A percentile compares a stretch with the other conserved stretches of the same genome.
Evolutionary conservation across 2,797 vertebrate genomes (phyloP).

Genomic region (Ctenochaetus hawaiiensis): DNA sequence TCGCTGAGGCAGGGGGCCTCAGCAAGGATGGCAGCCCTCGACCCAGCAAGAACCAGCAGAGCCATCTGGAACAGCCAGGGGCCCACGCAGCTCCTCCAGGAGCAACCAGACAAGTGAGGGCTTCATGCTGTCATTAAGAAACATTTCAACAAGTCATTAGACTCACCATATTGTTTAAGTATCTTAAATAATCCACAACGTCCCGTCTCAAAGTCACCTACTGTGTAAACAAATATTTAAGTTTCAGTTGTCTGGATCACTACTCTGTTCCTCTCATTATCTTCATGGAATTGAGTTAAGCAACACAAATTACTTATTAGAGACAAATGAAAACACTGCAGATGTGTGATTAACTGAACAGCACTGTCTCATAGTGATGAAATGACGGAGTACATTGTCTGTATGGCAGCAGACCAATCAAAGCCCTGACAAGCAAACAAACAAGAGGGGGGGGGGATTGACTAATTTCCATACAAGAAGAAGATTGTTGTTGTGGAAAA

Average conservation of each 20-base stretch:
- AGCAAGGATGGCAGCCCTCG: slow-evolving; percentile 87
- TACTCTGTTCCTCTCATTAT: background rate
- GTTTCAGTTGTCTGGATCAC: background rate
- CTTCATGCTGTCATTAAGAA: background rate
- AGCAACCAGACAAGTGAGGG: slow-evolving; percentile 68
- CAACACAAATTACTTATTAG: background rate
- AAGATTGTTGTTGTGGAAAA: background rate
- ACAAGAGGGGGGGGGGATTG: background rate
- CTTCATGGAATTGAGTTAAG: background rate
- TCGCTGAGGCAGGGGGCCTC: slow-evolving; percentile 86
- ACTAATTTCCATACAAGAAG: slow-evolving; percentile 1
- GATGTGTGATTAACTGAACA: slow-evolving; percentile 1
- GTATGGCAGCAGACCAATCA: slow-evolving; percentile 1
- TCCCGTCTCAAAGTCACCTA: background rate
- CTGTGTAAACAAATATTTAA: background rate
- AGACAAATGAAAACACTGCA: background rate
- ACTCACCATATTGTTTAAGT: background rate
- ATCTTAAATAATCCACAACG: background rate
- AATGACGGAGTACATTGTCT: background rate
- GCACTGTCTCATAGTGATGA: background rate
- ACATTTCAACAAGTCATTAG: background rate
- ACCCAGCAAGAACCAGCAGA: slow-evolving; percentile 84
- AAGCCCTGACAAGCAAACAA: background rate
- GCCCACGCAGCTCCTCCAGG: slow-evolving; percentile 67
- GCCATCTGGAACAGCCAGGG: slow-evolving; percentile 66